Evolutionary conservation across 2,888 invertebrate species (phyloP), one percentile per base, ranked within the genome.

Genomic region (Atherix ibis): DNA sequence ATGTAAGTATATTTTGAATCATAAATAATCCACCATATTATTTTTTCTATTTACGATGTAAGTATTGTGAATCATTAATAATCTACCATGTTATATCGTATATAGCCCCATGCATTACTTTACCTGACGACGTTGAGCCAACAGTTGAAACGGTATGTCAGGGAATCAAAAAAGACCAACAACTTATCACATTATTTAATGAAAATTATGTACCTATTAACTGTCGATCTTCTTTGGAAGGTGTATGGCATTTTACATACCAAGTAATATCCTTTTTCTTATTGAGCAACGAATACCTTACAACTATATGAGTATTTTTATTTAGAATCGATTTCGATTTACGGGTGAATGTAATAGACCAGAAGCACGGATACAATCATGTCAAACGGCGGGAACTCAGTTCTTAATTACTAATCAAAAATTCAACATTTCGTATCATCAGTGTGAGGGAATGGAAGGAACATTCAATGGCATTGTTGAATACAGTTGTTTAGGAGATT

Each of bases 351-450:
- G 95, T 55, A 73, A 79, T 48, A 71, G 87, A 53, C 81, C 80
- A 0, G 87, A 85, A 58, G 89, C 87, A 4, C 78, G 82, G 50
- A 88, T 95, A 43, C 74, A 76, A 48, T 92, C 94, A 0, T 95
- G 95, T 54, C 95, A 95, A 63, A 85, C 85, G 14, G 88, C 94
- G 3, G 95, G 95, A 38, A 89, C 91, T 9, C 87, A 91, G 55
- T 95, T 91, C 60, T 68, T 92, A 41, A 92, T 94, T 44, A 88
- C 91, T 32, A 95, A 95, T 64, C 91, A 94, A 56, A 92, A 94
- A 58, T 94, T 95, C 52, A 85, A 87, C 48, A 89, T 95, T 44
- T 88, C 88, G 1, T 95, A 92, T 56, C 80, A 83, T 44, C 77
- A 78, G 48, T 95, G 95, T 53, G 68, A 73, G 35, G 87, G 85